Percentiles rank a stretch among this genome's conserved stretches.
phyloP scores from a whole-genome alignment of 2,888 invertebrate species.

The Pseudoips prasinana region DNA sequence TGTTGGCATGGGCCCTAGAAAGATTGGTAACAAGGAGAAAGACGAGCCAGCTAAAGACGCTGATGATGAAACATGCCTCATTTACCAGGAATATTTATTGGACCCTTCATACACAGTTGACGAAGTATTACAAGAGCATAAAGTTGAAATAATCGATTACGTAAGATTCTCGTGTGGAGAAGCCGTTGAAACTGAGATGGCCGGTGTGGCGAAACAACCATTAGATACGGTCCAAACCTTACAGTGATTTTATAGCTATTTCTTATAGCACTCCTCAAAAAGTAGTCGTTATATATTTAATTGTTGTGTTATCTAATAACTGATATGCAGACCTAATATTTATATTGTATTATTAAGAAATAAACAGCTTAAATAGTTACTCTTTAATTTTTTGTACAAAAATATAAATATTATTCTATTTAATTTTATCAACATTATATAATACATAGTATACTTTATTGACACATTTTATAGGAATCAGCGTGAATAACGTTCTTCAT shows the following conservation, averaged over 20 bases:
- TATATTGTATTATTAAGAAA: slow-evolving; percentile 36
- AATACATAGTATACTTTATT: slow-evolving; percentile 21
- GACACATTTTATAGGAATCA: slow-evolving; percentile 47
- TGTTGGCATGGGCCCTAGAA: slow-evolving; percentile 92
- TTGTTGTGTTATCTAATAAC: slow-evolving; percentile 16
- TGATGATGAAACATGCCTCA: slow-evolving; percentile 90
- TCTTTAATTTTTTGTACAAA: slow-evolving; percentile 30
- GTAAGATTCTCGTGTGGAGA: slow-evolving; percentile 95
- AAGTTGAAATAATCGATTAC: slow-evolving; percentile 88
- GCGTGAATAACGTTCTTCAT: slow-evolving; percentile 53
- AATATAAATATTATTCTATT: slow-evolving; percentile 20
- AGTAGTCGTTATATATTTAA: slow-evolving; percentile 15
- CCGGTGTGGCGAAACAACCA: slow-evolving; percentile 74
- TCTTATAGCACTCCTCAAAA: slow-evolving; percentile 4
- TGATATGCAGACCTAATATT: slow-evolving; percentile 27
- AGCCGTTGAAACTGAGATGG: slow-evolving; percentile 56
- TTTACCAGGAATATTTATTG: slow-evolving; percentile 93
- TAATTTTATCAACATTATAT: slow-evolving; percentile 20
- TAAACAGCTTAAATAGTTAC: slow-evolving; percentile 29
- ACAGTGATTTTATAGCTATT: slow-evolving; percentile 64
- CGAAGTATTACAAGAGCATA: slow-evolving; percentile 85
- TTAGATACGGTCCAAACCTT: slow-evolving; percentile 84
- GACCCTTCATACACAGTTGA: slow-evolving; percentile 89
- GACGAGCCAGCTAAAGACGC: slow-evolving; percentile 84
- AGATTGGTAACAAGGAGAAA: slow-evolving; percentile 84